phyloP scores from a whole-genome alignment of 2,113 vertebrate genomes.

The Rattus norvegicus region DNA sequence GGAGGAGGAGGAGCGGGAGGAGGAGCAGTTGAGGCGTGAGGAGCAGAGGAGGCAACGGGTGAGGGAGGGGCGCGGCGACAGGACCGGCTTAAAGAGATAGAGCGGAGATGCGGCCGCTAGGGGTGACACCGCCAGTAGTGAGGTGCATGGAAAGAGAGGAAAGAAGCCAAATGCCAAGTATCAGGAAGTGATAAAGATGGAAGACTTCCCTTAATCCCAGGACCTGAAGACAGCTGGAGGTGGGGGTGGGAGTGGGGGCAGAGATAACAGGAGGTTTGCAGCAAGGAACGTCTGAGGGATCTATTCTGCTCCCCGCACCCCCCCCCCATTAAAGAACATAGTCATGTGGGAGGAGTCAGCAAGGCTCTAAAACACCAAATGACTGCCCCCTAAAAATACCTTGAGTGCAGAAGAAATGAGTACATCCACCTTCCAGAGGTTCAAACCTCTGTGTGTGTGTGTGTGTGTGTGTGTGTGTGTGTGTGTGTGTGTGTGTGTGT shows the following conservation, averaged over 20 bases:
- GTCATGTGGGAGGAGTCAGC: no score
- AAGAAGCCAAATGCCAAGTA: not conserved
- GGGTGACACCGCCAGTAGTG: not conserved
- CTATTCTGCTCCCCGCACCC: not conserved
- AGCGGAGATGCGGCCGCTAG: not conserved
- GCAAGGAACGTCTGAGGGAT: no score
- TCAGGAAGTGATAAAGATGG: not conserved
- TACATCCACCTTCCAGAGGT: not conserved
- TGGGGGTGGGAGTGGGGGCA: not conserved
- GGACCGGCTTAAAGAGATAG: slow-evolving; percentile 54
- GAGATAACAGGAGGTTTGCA: not conserved
- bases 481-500: no score
- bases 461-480: no score
- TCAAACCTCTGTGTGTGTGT: not conserved
- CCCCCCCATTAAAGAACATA: not conserved
- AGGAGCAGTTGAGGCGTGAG: not conserved
- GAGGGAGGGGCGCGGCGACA: slow-evolving; percentile 18
- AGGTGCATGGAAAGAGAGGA: not conserved
- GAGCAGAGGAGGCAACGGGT: not conserved
- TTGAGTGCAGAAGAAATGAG: not conserved
- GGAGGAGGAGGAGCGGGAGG: not conserved
- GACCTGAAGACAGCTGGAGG: not conserved
- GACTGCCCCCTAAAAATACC: not conserved
- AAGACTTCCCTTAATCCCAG: not conserved
- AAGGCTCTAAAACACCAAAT: not conserved